Percentiles rank a stretch among this genome's conserved stretches.
These are phyloP conservation scores for Sinopyrophorus schimmeli DNA, from an alignment of 2,888 invertebrate genomes.

Conservation along the genomic window DNA sequence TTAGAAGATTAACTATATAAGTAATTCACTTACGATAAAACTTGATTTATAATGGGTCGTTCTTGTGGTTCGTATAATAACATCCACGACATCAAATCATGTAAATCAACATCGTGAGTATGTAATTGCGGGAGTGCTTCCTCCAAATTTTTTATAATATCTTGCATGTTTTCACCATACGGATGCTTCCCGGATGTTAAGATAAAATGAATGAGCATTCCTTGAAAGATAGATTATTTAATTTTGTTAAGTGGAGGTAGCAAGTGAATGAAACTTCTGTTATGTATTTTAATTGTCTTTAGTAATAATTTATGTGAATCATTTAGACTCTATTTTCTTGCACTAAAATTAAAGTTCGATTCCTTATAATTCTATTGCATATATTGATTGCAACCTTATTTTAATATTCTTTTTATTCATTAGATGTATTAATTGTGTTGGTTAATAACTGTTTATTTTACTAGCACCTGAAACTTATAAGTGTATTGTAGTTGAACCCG, in stretches of 20 bases:
- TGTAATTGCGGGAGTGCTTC: slow-evolving; percentile 40
- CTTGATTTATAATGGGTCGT: slow-evolving; percentile 49
- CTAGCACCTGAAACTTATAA: too few relatives aligned
- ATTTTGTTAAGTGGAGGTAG: background rate
- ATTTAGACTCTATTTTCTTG: too few relatives aligned
- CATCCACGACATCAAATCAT: slow-evolving; percentile 53
- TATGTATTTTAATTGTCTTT: too few relatives aligned
- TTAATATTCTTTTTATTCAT: too few relatives aligned
- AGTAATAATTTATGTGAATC: too few relatives aligned
- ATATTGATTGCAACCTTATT: too few relatives aligned
- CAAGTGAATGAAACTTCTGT: background rate
- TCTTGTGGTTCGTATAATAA: slow-evolving; percentile 48
- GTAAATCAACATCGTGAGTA: slow-evolving; percentile 45
- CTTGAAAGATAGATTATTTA: slow-evolving; percentile 27
- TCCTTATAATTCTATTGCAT: too few relatives aligned
- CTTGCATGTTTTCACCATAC: slow-evolving; percentile 48
- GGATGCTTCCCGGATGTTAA: slow-evolving; percentile 53
- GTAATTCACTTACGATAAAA: slow-evolving; percentile 47
- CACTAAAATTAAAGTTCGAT: too few relatives aligned
- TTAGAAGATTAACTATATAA: too few relatives aligned
- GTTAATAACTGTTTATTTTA: too few relatives aligned
- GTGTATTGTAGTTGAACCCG: too few relatives aligned
- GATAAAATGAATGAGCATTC: slow-evolving; percentile 53
- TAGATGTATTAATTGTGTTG: too few relatives aligned
- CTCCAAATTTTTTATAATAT: slow-evolving; percentile 50